phyloP scores from a whole-genome alignment of 2,888 invertebrate species.

The Pachycephus smyrnensis region DNA sequence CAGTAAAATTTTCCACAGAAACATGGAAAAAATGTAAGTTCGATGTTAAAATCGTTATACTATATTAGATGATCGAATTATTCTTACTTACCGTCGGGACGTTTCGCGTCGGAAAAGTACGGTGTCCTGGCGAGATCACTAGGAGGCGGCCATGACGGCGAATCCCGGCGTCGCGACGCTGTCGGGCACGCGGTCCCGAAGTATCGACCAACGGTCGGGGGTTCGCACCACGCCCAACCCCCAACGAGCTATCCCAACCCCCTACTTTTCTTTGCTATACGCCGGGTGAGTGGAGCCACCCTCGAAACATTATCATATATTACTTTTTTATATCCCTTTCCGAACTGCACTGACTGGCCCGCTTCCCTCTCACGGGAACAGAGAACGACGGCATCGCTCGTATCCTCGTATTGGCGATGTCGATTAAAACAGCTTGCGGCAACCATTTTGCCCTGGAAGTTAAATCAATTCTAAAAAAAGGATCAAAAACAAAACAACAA shows the following conservation, averaged over 20 bases:
- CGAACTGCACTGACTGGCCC: slow-evolving; percentile 38
- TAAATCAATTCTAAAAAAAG: neutral
- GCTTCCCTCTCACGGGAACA: slow-evolving; percentile 1
- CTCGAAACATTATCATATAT: slow-evolving; percentile 61
- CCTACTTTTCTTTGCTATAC: slow-evolving; percentile 33
- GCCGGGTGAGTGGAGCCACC: slow-evolving; percentile 29
- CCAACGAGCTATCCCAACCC: slow-evolving; percentile 51
- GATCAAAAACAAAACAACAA: neutral
- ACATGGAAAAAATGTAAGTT: too few species aligned
- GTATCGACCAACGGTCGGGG: slow-evolving; percentile 61
- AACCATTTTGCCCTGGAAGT: neutral
- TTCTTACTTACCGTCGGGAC: neutral
- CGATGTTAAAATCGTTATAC: neutral
- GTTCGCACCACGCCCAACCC: slow-evolving; percentile 65
- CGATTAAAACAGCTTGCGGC: neutral
- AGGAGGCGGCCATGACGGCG: slow-evolving; percentile 58
- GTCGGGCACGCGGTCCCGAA: slow-evolving; percentile 57
- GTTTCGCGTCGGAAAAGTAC: neutral
- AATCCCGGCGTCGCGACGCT: slow-evolving; percentile 64
- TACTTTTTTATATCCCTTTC: slow-evolving; percentile 58
- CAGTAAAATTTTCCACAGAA: too few species aligned
- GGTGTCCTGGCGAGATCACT: slow-evolving; percentile 9
- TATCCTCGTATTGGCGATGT: neutral
- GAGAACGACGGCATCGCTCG: neutral
- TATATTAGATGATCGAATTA: neutral